Conservation (phyloP, 2,888 invertebrate species). For the Yponomeuta plumbellus region DNA sequence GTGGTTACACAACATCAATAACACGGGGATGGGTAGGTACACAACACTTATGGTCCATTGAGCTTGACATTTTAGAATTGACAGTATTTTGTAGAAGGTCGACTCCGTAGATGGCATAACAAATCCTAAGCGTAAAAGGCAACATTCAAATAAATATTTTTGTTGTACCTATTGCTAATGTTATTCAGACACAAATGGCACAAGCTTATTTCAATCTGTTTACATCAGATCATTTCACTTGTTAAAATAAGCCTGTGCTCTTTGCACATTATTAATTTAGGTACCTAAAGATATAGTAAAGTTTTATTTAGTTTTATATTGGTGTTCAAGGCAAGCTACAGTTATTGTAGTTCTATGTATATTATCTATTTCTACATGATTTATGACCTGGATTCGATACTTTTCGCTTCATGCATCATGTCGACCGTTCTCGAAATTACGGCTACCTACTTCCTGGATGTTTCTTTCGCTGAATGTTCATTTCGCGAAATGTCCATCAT, state of each 20-base stretch:
- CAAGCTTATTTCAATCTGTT: slow-evolving; percentile 4
- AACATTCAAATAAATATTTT: slow-evolving; percentile 33
- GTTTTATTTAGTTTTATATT: not conserved
- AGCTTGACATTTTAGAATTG: slow-evolving; percentile 19
- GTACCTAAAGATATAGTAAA: slow-evolving; percentile 6
- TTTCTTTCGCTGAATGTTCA: no score
- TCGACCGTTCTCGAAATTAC: no score
- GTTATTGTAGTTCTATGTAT: not conserved
- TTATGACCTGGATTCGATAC: not conserved
- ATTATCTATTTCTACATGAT: not conserved
- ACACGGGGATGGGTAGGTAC: not conserved
- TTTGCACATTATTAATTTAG: not conserved
- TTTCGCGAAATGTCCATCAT: no score
- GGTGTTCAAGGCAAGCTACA: slow-evolving; percentile 12
- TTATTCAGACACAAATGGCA: not conserved
- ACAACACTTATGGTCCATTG: slow-evolving; percentile 8
- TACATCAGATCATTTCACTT: not conserved
- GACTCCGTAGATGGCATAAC: slow-evolving; percentile 29
- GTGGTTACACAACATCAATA: not conserved
- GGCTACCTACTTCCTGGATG: no score
- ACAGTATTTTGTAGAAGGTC: slow-evolving; percentile 16
- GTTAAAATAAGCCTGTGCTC: slow-evolving; percentile 6
- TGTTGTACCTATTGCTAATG: slow-evolving; percentile 1
- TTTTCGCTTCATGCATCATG: not conserved
- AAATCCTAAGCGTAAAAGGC: slow-evolving; percentile 34